These are phyloP conservation scores for Microcebus lehilahytsara DNA, from an alignment of 2,113 vertebrate species.

Conservation along the genomic window DNA sequence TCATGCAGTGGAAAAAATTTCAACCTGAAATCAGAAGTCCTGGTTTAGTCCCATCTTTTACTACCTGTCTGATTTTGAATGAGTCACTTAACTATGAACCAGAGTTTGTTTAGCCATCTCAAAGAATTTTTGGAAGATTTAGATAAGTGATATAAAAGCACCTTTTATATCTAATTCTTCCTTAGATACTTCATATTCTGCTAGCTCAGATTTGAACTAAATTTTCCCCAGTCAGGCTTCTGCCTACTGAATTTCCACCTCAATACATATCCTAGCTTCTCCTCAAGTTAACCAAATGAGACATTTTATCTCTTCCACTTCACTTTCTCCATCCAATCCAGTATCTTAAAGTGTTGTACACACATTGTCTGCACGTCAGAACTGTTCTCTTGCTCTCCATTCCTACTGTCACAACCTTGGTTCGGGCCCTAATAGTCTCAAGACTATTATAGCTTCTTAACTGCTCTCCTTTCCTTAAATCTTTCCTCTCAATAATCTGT, in stretches of 20 bases:
- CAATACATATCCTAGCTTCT: background rate
- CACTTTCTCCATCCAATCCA: background rate
- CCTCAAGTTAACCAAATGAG: background rate
- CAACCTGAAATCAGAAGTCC: background rate
- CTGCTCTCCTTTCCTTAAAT: background rate
- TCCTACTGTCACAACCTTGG: background rate
- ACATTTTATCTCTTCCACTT: background rate
- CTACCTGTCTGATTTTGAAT: background rate
- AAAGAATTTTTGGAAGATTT: background rate
- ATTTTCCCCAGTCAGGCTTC: background rate
- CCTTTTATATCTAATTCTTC: background rate
- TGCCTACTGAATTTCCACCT: background rate
- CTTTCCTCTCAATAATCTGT: background rate
- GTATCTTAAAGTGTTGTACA: background rate
- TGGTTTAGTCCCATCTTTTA: background rate
- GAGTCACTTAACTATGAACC: background rate
- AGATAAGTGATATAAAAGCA: background rate
- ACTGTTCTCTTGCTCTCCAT: fast-evolving
- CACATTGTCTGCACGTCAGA: background rate
- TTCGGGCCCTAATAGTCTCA: background rate
- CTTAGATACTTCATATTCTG: background rate
- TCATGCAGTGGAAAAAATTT: background rate
- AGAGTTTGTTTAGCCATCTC: background rate
- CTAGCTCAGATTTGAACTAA: background rate
- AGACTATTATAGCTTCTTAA: background rate